A percentile compares a stretch with the other conserved stretches of the same genome.
Conservation (phyloP, 2,113 vertebrate species). For the Pitta sordida region DNA sequence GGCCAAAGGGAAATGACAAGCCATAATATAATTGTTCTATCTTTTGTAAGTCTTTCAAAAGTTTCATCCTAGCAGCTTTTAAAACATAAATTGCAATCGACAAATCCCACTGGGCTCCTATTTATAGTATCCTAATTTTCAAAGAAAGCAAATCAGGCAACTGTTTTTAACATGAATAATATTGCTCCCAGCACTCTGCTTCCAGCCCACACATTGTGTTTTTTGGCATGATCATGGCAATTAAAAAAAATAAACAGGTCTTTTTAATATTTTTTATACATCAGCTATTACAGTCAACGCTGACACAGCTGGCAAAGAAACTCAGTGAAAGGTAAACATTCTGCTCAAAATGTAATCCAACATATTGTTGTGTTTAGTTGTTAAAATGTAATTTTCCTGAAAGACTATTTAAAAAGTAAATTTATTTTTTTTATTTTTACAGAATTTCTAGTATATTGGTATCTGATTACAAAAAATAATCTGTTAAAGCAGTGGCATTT, state of each 20-base stretch:
- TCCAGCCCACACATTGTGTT: slow-evolving; percentile 53
- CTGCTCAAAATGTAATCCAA: slow-evolving; percentile 37
- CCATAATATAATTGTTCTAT: not conserved
- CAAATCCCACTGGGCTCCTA: slow-evolving; percentile 39
- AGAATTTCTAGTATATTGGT: not conserved
- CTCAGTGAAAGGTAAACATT: slow-evolving; percentile 51
- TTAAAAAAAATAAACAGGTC: slow-evolving; percentile 55
- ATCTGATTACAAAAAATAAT: not conserved
- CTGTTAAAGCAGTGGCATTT: not conserved
- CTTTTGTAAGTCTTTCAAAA: slow-evolving; percentile 16
- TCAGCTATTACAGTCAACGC: slow-evolving; percentile 23
- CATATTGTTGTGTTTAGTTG: slow-evolving; percentile 43
- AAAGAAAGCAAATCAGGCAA: slow-evolving; percentile 53
- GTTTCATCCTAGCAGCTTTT: slow-evolving; percentile 16
- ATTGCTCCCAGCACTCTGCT: slow-evolving; percentile 42
- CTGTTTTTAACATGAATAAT: slow-evolving; percentile 48
- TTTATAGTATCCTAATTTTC: slow-evolving; percentile 61
- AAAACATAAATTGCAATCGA: not conserved
- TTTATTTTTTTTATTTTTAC: not conserved
- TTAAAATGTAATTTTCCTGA: slow-evolving; percentile 16
- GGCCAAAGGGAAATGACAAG: not conserved
- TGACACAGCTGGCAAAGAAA: slow-evolving; percentile 63
- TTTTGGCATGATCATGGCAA: slow-evolving; percentile 32
- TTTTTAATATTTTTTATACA: slow-evolving; percentile 44
- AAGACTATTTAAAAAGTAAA: slow-evolving; percentile 5